These are phyloP conservation scores for Campopleginae sp. DNA, from an alignment of 2,888 invertebrate species.

Conservation along the genomic window DNA sequence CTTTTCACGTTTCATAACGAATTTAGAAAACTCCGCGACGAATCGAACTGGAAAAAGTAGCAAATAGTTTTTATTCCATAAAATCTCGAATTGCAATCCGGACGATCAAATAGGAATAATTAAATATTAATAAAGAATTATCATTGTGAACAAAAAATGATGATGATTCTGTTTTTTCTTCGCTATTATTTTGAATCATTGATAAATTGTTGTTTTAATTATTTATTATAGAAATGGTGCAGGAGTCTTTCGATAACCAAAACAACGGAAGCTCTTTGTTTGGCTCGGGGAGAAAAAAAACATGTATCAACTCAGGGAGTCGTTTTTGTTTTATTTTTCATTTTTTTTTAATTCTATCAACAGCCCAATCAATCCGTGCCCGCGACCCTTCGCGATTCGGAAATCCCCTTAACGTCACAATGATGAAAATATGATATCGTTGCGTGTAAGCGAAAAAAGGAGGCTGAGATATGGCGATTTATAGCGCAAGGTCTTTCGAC, in stretches of 20 bases:
- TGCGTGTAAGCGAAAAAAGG: conserved; percentile 1
- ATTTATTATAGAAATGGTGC: no score
- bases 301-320: no score
- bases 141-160: no score
- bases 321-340: no score
- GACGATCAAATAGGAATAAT: no score
- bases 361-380: background rate
- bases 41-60: background rate
- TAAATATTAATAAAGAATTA: no score
- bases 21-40: background rate
- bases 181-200: no score
- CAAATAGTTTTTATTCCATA: background rate
- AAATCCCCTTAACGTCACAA: background rate
- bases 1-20: background rate
- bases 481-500: conserved; percentile 6
- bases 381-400: background rate
- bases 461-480: conserved; percentile 4
- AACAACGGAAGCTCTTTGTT: conserved; percentile 10
- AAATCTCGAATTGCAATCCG: background rate
- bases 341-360: background rate
- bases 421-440: conserved; percentile 1
- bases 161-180: no score
- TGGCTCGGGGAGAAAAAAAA: background rate
- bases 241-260: background rate
- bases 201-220: no score